Base-by-base conservation (phyloP, 2,888 invertebrate species). In the Meliscaeva auricollis region DNA sequence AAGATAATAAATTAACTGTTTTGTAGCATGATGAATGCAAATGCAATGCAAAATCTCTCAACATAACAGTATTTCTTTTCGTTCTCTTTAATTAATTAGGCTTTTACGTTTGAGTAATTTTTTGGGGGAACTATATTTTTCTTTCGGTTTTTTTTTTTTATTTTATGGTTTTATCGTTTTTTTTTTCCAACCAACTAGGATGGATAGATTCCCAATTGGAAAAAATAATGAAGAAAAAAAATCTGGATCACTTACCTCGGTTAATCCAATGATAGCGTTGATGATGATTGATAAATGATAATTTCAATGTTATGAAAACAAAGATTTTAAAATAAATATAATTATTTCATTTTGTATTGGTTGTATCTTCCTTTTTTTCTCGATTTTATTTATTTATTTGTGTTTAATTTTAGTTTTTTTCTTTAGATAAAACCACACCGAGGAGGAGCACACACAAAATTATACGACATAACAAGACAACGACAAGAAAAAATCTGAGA, bases 401-500 rank as follows among this genome's bases (percentile, higher is more conserved):
- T 58, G 7, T 8, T 60, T 79, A 64, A 50, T 66, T 56, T 44
- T 73, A 60, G 50, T 35, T 82, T 68, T 66, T 46, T 35, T 54
- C 44, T 66, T 38, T 9, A 9, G 48, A 70, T 74, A 66, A 80
- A 52, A 69, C 11, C 3, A 66, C 72, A 64, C 44, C 44, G 30
- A 64, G 11, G 64, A 48, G 35, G 81, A 81, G 73, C 85, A 77
- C 84, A 80, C 84, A 84, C 69, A 83, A 79, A 44, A 54, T 46
- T 46, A 17, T 52, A 84, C 80, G 75, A 85, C 81, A 85, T 81
- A 73, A 73, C 85, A 81, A 80, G 81, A 81, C 76, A 17, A 85
- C 81, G 81, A 85, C 81, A 85, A 73, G 81, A 81, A 81, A 85
- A 85, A 85, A 85, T 85, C 85, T 85, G 85, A 73, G 68, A 20